Percentiles rank a stretch among this genome's conserved stretches.
Evolutionary conservation across 2,113 vertebrate genomes (phyloP).

Genomic region (Amphilophus citrinellus): DNA sequence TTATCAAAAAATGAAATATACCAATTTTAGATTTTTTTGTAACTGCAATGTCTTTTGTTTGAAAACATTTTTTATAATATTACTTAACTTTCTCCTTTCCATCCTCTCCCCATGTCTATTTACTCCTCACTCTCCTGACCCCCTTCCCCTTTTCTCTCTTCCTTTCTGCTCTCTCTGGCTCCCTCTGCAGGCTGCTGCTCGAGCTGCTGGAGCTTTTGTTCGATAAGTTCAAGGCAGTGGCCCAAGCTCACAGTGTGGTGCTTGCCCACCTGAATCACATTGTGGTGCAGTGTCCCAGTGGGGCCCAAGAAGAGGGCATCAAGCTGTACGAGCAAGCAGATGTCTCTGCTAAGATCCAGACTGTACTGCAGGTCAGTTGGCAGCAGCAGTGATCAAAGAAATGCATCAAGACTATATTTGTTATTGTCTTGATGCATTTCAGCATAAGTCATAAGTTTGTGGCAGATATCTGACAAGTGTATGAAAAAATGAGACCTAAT

Average conservation of each 20-base stretch:
- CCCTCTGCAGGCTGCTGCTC: conserved; percentile 88
- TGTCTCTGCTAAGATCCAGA: conserved; percentile 97
- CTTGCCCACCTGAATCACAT: conserved; percentile 91
- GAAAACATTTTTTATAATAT: not conserved
- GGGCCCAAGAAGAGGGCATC: conserved; percentile 87
- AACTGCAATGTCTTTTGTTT: not conserved
- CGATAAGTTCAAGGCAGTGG: conserved; percentile 97
- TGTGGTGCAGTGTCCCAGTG: conserved; percentile 78
- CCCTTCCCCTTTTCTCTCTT: not conserved
- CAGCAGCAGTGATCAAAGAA: not conserved
- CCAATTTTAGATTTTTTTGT: not conserved
- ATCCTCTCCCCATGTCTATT: not conserved
- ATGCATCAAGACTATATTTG: not conserved
- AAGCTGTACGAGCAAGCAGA: conserved; percentile 98
- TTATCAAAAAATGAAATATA: not conserved
- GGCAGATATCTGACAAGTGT: not conserved
- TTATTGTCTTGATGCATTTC: no score
- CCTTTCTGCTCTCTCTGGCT: conserved; percentile 44
- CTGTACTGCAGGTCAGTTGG: conserved; percentile 91
- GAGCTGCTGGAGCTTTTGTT: conserved; percentile 95
- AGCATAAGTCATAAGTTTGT: not conserved
- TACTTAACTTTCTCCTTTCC: not conserved
- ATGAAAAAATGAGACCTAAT: not conserved
- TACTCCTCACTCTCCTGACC: not conserved
- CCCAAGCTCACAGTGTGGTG: conserved; percentile 90